Evolutionary conservation across 1,140 invertebrate genomes (phyloP), one percentile per base, ranked within the genome.

Genomic region (Antheraea mylitta): DNA sequence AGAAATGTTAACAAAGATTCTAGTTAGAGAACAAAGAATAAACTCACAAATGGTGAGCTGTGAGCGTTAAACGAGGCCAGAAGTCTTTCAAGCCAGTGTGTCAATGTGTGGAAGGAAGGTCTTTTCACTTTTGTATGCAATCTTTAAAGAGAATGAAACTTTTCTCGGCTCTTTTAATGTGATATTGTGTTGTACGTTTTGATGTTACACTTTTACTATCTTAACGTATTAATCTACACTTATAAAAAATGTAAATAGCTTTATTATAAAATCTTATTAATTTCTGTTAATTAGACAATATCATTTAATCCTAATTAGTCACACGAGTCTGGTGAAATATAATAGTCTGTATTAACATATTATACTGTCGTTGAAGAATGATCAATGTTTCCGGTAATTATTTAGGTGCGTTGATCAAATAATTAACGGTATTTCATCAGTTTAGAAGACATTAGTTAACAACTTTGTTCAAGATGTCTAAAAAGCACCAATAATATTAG

Each of bases 51-150:
- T 13, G 45, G 9, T 53, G 45, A 53, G 45, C 74, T 82, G 76
- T 76, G 85, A 82, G 75, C 71, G 70, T 71, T 76, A 78, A 87
- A 86, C 82, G 82, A 88, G 86, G 85, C 80, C 84, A 74, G 59
- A 6, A 1, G 45, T 89, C 82, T 79, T 89, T 87, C 82, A 86
- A 74, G 67, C 78, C 80, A 83, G 79, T 79, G 75, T 82, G 79
- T 89, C 80, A 86, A 83, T 82, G 83, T 80, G 78, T 71, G 76
- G 83, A 71, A 75, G 76, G 83, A 71, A 75, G 75, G 72, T 73
- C 82, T 88, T 85, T 87, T 85, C 81, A 85, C 79, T 74, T 76
- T 81, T 74, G 68, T 80, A 78, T 81, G 70, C 75, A 75, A 76
- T 72, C 75, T 73, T 79, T 77, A 79, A 68, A 74, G 67, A 76